These are phyloP conservation scores for Caenorhabditis doughertyi DNA, from an alignment of 2,888 invertebrate species.

Conservation along the genomic window DNA sequence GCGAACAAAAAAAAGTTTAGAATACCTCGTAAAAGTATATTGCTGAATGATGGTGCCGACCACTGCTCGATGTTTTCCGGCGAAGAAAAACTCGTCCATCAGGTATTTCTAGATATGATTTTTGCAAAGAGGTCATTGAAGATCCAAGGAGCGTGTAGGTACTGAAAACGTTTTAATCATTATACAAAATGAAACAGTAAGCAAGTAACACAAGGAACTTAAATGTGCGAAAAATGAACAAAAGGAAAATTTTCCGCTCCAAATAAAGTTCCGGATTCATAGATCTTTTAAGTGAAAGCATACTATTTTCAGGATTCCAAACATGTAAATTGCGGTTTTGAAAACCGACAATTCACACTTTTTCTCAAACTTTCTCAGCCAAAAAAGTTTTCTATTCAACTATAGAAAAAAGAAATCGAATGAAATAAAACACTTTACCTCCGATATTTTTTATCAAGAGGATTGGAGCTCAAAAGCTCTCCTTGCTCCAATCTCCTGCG, in stretches of 20 bases:
- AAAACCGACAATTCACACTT: neutral
- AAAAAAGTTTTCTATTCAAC: neutral
- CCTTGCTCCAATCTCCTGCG: constrained; percentile 72
- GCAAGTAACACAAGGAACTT: too few species aligned
- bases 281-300: too few species aligned
- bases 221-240: too few species aligned
- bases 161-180: constrained; percentile 11
- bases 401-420: neutral
- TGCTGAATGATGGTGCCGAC: constrained; percentile 59
- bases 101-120: constrained; percentile 50
- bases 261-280: too few species aligned
- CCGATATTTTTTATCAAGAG: constrained; percentile 63
- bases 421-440: constrained; percentile 37
- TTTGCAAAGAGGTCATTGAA: constrained; percentile 41
- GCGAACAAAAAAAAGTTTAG: constrained; percentile 16
- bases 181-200: too few species aligned
- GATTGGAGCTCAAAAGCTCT: constrained; percentile 67
- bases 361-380: neutral
- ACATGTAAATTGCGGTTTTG: too few species aligned
- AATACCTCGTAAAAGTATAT: constrained; percentile 62
- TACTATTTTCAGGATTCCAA: too few species aligned
- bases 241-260: too few species aligned
- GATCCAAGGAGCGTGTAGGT: constrained; percentile 54
- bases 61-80: constrained; percentile 54
- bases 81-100: constrained; percentile 51